Evolutionary conservation across 2,888 invertebrate genomes (phyloP).

Genomic region (Meiosimyza platycephala): DNA sequence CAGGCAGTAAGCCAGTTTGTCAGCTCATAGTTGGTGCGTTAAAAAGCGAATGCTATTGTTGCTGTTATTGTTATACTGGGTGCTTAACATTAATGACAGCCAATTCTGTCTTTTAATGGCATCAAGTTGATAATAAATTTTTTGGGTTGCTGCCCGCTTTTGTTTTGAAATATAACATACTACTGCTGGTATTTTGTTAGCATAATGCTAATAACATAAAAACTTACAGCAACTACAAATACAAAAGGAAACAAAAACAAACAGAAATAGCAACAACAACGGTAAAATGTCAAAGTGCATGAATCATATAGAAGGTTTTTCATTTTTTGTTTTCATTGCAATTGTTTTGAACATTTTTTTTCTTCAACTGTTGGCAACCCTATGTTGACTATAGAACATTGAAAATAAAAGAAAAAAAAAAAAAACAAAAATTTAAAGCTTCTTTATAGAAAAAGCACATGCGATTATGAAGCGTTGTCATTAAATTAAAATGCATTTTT

Average conservation of each 20-base stretch:
- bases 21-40: no score
- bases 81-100: conserved; percentile 53
- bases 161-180: conserved; percentile 19
- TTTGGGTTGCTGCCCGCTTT: no score
- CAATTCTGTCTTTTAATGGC: conserved; percentile 51
- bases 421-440: no score
- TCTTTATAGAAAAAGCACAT: not conserved
- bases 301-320: no score
- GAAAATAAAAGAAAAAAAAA: no score
- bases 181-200: no score
- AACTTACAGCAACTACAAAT: not conserved
- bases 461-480: conserved; percentile 22
- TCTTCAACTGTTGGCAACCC: no score
- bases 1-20: not conserved
- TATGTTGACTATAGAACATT: no score
- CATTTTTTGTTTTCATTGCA: no score
- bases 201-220: not conserved
- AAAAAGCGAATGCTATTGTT: conserved; percentile 1
- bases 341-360: no score
- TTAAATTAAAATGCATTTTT: conserved; percentile 45
- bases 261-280: not conserved
- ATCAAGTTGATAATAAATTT: conserved; percentile 46
- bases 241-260: conserved; percentile 16
- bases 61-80: conserved; percentile 24
- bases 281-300: not conserved